These are phyloP conservation scores for Alosa alosa DNA, from an alignment of 2,113 vertebrate species.

Conservation along the genomic window DNA sequence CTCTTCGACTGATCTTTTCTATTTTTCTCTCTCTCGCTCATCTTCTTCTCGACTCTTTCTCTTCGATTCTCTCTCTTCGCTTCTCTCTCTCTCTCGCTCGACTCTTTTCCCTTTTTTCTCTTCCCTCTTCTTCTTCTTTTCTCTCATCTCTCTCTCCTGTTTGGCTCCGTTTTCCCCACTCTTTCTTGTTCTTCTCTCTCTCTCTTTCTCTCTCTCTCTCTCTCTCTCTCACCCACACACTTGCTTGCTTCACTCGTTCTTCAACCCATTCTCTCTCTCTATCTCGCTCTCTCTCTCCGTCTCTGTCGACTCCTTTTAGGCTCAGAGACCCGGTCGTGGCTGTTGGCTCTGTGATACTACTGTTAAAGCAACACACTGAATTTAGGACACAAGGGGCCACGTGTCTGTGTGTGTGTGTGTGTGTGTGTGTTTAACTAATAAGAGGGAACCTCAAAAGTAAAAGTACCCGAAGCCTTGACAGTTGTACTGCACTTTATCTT, in stretches of 20 bases:
- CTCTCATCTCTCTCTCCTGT: constrained; percentile 19
- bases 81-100: constrained; percentile 11
- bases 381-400: constrained; percentile 8
- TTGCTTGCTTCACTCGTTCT: neutral
- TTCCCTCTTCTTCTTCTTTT: neutral
- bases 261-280: constrained; percentile 15
- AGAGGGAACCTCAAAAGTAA: neutral
- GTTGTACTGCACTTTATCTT: constrained; percentile 14
- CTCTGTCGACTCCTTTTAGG: constrained; percentile 54
- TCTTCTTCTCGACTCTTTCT: too few relatives aligned
- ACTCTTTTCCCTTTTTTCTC: neutral
- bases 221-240: constrained; percentile 11
- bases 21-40: too few relatives aligned
- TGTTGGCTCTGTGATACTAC: constrained; percentile 37
- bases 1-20: too few relatives aligned
- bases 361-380: constrained; percentile 13
- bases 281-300: constrained; percentile 16
- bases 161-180: too few relatives aligned
- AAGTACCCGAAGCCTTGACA: constrained; percentile 33
- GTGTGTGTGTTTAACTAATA: neutral
- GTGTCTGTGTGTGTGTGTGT: constrained; percentile 17
- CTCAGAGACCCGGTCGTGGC: constrained; percentile 45
- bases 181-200: too few relatives aligned
- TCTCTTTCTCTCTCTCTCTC: neutral
- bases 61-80: too few relatives aligned